A percentile compares a stretch with the other conserved stretches of the same genome.
Evolutionary conservation across 2,888 invertebrate species (phyloP).

Genomic region (Macrophya alboannulata): DNA sequence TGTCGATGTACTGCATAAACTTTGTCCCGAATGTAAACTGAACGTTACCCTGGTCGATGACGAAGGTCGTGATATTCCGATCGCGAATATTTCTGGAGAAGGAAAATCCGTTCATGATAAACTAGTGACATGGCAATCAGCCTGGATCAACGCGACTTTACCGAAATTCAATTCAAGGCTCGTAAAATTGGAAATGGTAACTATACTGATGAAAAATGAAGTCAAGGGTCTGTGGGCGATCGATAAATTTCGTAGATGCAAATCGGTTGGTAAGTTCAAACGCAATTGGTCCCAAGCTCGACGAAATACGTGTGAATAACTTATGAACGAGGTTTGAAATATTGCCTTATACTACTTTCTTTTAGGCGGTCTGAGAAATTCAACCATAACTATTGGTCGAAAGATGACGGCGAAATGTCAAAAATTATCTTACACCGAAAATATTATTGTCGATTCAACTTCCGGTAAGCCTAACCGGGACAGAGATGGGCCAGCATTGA

Average conservation of each 20-base stretch:
- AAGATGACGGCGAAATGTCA: too few species aligned
- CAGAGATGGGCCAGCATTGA: too few species aligned
- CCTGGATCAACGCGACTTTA: conserved; percentile 54
- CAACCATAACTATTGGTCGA: conserved; percentile 57
- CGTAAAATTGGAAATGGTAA: conserved; percentile 60
- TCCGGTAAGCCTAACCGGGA: too few species aligned
- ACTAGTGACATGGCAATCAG: conserved; percentile 63
- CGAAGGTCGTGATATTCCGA: neutral
- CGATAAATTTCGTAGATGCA: conserved; percentile 64
- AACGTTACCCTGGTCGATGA: conserved; percentile 59
- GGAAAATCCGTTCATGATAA: conserved; percentile 3
- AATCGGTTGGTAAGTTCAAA: conserved; percentile 41
- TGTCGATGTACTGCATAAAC: conserved; percentile 64
- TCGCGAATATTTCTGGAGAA: conserved; percentile 44
- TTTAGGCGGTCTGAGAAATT: conserved; percentile 60
- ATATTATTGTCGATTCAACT: too few species aligned
- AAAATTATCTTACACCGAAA: conserved; percentile 64
- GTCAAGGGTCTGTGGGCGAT: conserved; percentile 65
- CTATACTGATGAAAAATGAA: neutral
- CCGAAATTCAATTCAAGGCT: neutral
- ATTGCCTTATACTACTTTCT: neutral
- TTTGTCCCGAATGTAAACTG: conserved; percentile 66
- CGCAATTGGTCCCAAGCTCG: too few species aligned
- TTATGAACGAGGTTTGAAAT: conserved; percentile 2
- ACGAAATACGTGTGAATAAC: neutral